phyloP scores from a whole-genome alignment of 2,888 invertebrate genomes.

The Miltochrista miniata region DNA sequence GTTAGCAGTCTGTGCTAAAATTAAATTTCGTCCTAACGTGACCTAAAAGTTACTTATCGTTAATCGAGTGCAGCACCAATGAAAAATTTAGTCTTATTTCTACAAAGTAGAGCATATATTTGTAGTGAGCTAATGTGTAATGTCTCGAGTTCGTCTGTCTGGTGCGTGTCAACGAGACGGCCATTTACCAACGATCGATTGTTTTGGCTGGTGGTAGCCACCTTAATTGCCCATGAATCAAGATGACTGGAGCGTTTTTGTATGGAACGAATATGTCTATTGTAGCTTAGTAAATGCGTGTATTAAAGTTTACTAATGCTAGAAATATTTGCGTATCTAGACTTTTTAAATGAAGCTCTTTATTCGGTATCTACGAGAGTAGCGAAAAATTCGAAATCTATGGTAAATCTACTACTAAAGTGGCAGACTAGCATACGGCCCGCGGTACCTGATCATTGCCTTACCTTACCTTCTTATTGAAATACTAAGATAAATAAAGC shows the following conservation, averaged over 20 bases:
- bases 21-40: conserved; percentile 30
- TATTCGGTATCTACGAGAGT: too few species aligned
- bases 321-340: background rate
- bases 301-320: conserved; percentile 5
- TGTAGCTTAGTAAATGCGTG: conserved; percentile 1
- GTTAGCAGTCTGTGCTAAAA: conserved; percentile 12
- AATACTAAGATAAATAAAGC: too few species aligned
- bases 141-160: conserved; percentile 44
- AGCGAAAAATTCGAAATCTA: too few species aligned
- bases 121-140: conserved; percentile 13
- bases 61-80: conserved; percentile 12
- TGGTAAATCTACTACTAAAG: too few species aligned
- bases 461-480: too few species aligned
- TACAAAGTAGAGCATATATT: conserved; percentile 20
- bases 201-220: conserved; percentile 79
- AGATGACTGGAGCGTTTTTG: conserved; percentile 67
- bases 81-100: conserved; percentile 22
- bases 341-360: background rate
- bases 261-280: conserved; percentile 40
- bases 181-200: conserved; percentile 79
- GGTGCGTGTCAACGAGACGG: conserved; percentile 58
- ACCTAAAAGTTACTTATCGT: conserved; percentile 27
- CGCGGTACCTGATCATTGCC: too few species aligned
- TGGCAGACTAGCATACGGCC: too few species aligned
- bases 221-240: conserved; percentile 81